Evolutionary conservation across 2,113 vertebrate species (phyloP).

Genomic region (Poeciliopsis retropinna): DNA sequence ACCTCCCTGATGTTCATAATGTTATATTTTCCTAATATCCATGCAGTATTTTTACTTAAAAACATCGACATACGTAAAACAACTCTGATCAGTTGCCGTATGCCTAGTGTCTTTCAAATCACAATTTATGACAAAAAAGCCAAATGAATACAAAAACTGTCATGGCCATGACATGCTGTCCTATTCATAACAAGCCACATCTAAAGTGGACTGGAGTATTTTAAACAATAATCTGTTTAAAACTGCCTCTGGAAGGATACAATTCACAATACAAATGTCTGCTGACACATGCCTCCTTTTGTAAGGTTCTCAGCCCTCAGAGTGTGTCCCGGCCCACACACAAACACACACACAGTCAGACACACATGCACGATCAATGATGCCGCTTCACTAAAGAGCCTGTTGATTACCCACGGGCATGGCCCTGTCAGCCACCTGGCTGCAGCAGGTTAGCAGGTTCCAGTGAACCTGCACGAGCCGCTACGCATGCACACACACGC

Average conservation of each 20-base stretch:
- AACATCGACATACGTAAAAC: too few species aligned
- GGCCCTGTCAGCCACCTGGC: constrained; percentile 56
- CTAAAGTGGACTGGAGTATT: too few species aligned
- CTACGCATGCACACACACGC: neutral
- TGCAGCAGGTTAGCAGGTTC: constrained; percentile 45
- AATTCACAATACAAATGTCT: constrained; percentile 44
- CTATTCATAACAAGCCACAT: too few species aligned
- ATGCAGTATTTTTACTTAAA: too few species aligned
- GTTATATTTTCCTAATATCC: too few species aligned
- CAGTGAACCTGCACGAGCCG: constrained; percentile 42
- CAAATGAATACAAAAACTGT: too few species aligned
- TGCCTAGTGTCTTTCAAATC: too few species aligned
- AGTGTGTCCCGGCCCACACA: neutral
- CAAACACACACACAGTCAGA: neutral
- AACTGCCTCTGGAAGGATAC: neutral
- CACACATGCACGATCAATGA: constrained; percentile 26
- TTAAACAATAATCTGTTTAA: too few species aligned
- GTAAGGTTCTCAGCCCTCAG: constrained; percentile 19
- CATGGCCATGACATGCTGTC: too few species aligned
- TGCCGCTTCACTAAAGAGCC: constrained; percentile 41
- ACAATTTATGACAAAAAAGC: too few species aligned
- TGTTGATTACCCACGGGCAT: constrained; percentile 62
- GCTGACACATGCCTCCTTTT: constrained; percentile 24
- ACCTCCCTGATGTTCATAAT: too few species aligned
- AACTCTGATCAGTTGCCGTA: too few species aligned